These are phyloP conservation scores for Gulo gulo DNA, from an alignment of 2,113 vertebrate species.

Conservation along the genomic window DNA sequence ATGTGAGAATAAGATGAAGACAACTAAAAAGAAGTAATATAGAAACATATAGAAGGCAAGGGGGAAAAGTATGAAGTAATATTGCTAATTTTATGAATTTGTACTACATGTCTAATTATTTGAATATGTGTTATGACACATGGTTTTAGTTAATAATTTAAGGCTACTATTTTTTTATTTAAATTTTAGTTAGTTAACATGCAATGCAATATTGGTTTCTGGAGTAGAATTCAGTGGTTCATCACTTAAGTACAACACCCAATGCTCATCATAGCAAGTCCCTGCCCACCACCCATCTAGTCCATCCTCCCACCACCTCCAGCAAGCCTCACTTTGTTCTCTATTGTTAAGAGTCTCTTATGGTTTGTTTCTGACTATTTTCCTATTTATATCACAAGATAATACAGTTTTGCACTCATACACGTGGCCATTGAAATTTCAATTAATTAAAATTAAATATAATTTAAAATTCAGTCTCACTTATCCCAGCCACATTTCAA, in stretches of 20 bases:
- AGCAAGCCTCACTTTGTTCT: too few relatives aligned
- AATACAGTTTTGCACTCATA: not conserved
- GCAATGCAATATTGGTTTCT: too few relatives aligned
- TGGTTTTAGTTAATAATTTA: not conserved
- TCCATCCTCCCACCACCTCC: too few relatives aligned
- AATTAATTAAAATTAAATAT: not conserved
- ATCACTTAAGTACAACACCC: too few relatives aligned
- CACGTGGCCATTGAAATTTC: not conserved
- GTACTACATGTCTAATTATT: not conserved
- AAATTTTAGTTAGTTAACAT: too few relatives aligned
- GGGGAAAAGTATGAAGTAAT: not conserved
- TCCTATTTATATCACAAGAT: not conserved
- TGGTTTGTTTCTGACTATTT: not conserved
- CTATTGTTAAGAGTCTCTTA: too few relatives aligned
- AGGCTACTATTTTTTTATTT: not conserved
- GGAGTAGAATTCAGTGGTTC: too few relatives aligned
- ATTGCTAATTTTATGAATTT: not conserved
- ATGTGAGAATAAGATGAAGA: not conserved
- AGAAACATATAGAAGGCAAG: not conserved
- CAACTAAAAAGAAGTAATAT: not conserved
- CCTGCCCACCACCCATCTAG: too few relatives aligned
- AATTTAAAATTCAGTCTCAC: not conserved
- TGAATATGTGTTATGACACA: not conserved
- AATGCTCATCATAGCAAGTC: too few relatives aligned
- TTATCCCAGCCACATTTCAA: not conserved